phyloP scores from a whole-genome alignment of 2,113 vertebrate species.

The Toxotes jaculatrix region DNA sequence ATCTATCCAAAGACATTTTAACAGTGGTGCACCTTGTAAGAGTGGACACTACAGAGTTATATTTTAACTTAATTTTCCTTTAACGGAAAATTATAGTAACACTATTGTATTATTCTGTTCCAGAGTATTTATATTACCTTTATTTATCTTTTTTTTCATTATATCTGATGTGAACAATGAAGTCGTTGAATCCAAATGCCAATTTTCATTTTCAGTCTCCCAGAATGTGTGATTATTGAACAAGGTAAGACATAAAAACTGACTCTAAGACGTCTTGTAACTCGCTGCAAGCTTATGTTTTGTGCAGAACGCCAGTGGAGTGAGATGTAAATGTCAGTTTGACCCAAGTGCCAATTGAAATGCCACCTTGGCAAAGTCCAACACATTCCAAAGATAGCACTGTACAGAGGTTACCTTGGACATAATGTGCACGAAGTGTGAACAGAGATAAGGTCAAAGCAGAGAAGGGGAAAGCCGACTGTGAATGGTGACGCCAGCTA shows the following conservation, averaged over 20 bases:
- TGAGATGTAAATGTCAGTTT: constrained; percentile 43
- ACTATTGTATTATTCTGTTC: constrained; percentile 65
- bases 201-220: constrained; percentile 38
- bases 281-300: constrained; percentile 5
- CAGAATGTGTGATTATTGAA: constrained; percentile 44
- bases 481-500: background rate
- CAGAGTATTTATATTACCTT: constrained; percentile 81
- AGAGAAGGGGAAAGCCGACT: constrained; percentile 17
- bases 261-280: constrained; percentile 13
- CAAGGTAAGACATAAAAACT: background rate
- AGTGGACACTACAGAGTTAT: constrained; percentile 46
- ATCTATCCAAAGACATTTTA: constrained; percentile 75
- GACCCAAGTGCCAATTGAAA: constrained; percentile 67
- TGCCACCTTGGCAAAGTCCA: constrained; percentile 51
- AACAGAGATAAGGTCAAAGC: constrained; percentile 37
- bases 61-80: constrained; percentile 53
- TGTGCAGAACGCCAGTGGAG: constrained; percentile 8
- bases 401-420: constrained; percentile 29
- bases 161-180: constrained; percentile 49
- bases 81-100: constrained; percentile 41
- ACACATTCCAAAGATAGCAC: constrained; percentile 82
- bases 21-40: constrained; percentile 8
- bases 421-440: constrained; percentile 12
- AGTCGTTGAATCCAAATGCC: constrained; percentile 65
- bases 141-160: constrained; percentile 75